phyloP scores from a whole-genome alignment of 2,113 vertebrate species.

The Notothenia rossii region DNA sequence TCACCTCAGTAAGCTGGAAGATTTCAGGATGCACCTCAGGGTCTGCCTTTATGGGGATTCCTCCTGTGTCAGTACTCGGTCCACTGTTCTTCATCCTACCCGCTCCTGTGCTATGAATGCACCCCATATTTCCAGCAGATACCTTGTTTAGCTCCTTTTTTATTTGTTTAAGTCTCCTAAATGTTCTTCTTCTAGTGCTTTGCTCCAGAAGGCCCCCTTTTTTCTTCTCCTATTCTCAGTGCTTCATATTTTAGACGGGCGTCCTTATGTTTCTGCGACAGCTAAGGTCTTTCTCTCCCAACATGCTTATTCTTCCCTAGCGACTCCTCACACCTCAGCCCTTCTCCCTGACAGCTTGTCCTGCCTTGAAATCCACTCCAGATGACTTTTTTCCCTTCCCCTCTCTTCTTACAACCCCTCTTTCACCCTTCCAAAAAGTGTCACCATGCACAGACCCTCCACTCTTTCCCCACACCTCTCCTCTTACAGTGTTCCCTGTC shows the following conservation, averaged over 20 bases:
- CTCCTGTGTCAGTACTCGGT: slow-evolving; percentile 39
- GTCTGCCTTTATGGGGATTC: slow-evolving; percentile 35
- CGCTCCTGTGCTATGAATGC: slow-evolving; percentile 68
- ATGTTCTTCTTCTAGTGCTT: slow-evolving; percentile 14
- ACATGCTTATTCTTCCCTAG: slow-evolving; percentile 39
- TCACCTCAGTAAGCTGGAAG: slow-evolving; percentile 75
- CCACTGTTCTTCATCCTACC: slow-evolving; percentile 42
- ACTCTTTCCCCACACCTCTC: slow-evolving; percentile 31
- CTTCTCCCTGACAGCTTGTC: slow-evolving; percentile 40
- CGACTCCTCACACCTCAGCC: slow-evolving; percentile 60
- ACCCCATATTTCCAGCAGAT: slow-evolving; percentile 75
- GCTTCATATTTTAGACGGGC: slow-evolving; percentile 35
- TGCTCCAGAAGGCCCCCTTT: slow-evolving; percentile 8
- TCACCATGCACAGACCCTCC: slow-evolving; percentile 51
- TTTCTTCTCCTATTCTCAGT: slow-evolving; percentile 30
- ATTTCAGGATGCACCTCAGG: slow-evolving; percentile 66
- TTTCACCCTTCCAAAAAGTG: slow-evolving; percentile 46
- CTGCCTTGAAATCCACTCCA: slow-evolving; percentile 60
- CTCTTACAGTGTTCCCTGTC: slow-evolving; percentile 49
- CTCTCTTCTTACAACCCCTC: slow-evolving; percentile 61
- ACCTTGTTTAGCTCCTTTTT: neutral
- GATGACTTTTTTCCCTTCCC: slow-evolving; percentile 37
- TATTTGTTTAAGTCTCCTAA: neutral
- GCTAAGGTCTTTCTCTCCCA: slow-evolving; percentile 25
- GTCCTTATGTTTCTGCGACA: slow-evolving; percentile 30